Base-by-base conservation (phyloP, 2,113 vertebrate species). In the Periophthalmus modestus region DNA sequence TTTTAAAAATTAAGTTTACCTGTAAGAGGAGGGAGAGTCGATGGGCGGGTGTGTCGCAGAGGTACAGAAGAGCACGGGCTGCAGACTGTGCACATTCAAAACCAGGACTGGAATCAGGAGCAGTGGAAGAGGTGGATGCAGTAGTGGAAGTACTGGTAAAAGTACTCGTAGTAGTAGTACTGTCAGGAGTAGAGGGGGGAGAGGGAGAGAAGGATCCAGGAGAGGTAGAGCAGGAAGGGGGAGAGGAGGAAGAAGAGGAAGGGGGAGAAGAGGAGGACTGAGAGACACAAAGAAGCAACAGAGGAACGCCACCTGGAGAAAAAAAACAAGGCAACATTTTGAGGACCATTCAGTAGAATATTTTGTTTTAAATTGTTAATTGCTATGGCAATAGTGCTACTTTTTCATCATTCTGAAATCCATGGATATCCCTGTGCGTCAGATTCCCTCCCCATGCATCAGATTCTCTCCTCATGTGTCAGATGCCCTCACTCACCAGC, bases 81-180 rank as follows among this genome's bases (percentile, higher is more conserved):
- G 95, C 94, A 0, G 95, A 97, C 84, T 97, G 96, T 1, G 94
- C 92, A 28, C 96, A 96, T 74, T 95, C 94, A 0, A 94, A 87
- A 71, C 94, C 95, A 21, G 94, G 87, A 66, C 89, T 92, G 66
- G 84, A 24, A 7, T 89, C 81, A 39, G 82, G 57, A 2, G 71
- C 50, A 23, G 73, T 50, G 55, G 80, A 57, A 0, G 83, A 82
- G 28, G 91, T 91, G n/a, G 93, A 92, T 0, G 86, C 85, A 36
- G 87, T 55, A 0, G 55, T 12, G 11, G 21, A 11, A 58, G 28
- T 6, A 34, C 12, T 34, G 0, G 58, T 1, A 5, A 24, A 14
- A 33, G 58, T 62, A 18, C 2, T 33, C 0, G 28, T 7, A 34
- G 59, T 33, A 2, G 15, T 18, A 5, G 24, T 15, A 7, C 24